Conservation (phyloP, 2,888 invertebrate species). For the Lasioglossum marginatum region DNA sequence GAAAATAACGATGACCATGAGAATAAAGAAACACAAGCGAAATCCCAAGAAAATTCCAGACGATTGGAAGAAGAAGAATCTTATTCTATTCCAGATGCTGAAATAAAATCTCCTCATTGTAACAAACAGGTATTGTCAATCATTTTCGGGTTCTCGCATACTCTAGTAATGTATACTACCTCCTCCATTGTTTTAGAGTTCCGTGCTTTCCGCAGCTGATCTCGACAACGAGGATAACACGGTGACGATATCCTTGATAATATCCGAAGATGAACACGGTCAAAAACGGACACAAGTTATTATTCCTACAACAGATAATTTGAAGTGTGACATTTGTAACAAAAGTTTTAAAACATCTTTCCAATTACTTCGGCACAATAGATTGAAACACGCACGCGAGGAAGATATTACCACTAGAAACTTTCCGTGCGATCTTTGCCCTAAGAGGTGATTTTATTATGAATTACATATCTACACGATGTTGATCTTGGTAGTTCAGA, state of each 20-base stretch:
- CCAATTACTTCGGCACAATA: constrained; percentile 82
- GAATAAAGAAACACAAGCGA: constrained; percentile 69
- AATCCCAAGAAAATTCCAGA: constrained; percentile 65
- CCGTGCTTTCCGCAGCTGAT: constrained; percentile 70
- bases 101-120: constrained; percentile 60
- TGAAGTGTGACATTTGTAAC: constrained; percentile 85
- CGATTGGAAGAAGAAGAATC: constrained; percentile 68
- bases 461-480: neutral
- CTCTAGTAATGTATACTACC: neutral
- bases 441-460: constrained; percentile 76
- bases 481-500: neutral
- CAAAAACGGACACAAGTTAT: constrained; percentile 84
- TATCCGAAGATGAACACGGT: constrained; percentile 84
- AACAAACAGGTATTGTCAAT: constrained; percentile 71
- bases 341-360: constrained; percentile 85
- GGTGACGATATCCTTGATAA: constrained; percentile 84
- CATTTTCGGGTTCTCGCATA: neutral
- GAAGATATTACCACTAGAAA: constrained; percentile 83
- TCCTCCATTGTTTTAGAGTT: constrained; percentile 58
- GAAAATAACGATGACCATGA: constrained; percentile 79
- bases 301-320: constrained; percentile 83
- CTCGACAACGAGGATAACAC: constrained; percentile 83
- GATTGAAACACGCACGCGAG: constrained; percentile 83
- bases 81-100: constrained; percentile 76
- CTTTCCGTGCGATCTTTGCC: constrained; percentile 83